Conservation (phyloP, 2,113 vertebrate species). For the Petrocephalus zakoni region DNA sequence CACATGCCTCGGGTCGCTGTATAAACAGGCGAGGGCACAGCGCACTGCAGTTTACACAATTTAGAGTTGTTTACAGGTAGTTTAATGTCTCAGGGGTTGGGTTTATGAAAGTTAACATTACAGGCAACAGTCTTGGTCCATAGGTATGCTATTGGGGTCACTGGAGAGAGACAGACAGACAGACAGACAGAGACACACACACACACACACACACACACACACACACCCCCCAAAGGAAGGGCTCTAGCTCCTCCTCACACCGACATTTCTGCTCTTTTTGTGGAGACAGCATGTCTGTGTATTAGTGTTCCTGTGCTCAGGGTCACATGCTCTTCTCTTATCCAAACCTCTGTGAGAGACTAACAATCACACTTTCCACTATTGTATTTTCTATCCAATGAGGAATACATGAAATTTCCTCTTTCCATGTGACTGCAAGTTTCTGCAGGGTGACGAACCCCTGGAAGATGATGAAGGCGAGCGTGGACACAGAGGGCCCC, state of each 20-base stretch:
- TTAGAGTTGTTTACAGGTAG: not conserved
- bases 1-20: not conserved
- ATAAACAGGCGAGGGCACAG: not conserved
- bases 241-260: not conserved
- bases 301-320: not conserved
- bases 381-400: not conserved
- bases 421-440: not conserved
- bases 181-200: too few relatives aligned
- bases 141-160: not conserved
- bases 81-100: not conserved
- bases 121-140: not conserved
- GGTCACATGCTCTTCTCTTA: not conserved
- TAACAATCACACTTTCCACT: not conserved
- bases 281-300: not conserved
- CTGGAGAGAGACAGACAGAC: not conserved
- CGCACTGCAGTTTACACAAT: not conserved
- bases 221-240: not conserved
- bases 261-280: not conserved
- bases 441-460: not conserved
- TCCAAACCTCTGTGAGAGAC: not conserved
- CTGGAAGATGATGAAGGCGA: not conserved
- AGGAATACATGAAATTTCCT: too few relatives aligned
- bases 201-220: not conserved
- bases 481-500: not conserved
- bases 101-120: not conserved